Base-by-base conservation (phyloP, 2,888 invertebrate species). In the Teleogryllus oceanicus region DNA sequence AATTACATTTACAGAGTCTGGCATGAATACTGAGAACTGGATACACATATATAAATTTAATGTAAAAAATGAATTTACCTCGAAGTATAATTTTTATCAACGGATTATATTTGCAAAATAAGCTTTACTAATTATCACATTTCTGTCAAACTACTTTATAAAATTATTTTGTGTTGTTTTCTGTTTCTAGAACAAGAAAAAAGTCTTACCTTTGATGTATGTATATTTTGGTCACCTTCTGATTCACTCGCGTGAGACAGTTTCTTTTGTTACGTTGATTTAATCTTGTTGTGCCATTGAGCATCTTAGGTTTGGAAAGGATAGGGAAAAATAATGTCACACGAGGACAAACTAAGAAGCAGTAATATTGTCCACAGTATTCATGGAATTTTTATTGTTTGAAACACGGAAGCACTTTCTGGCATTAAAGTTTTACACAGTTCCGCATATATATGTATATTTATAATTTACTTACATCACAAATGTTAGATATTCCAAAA, bases 401-500 rank as follows among this genome's bases (percentile, higher is more conserved):
- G 80, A n/a, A 74, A 78, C 78, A 81, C 79, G 79, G 79, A 79
- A 80, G 79, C 80, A 79, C 80, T 80, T 77, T 49, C 75, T 62
- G 62, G 62, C 62, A 62, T 18, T 62, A 62, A 62, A 62, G 62
- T 62, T 62, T 50, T 75, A 80, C 74, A 76, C 24, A 10, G 74
- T 76, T 20, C 18, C 78, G 51, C 21, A 76, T 62, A 78, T 80
- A 77, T 75, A 75, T 75, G 20, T 75, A 75, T 75, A 75, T 75
- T 75, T 21, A 24, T 75, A 20, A 75, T 75, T 74, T 75, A 24
- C 20, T 20, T 21, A 24, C 75, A 75, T 24, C 75, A 75, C 75
- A 80, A 77, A 82, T 80, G 80, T 81, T 80, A 79, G 50, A 81
- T 81, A 80, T 81, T 82, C 82, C 82, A 82, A 82, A 82, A 82